These are phyloP conservation scores for Microtus oregoni DNA, from an alignment of 2,113 vertebrate genomes.

Conservation along the genomic window DNA sequence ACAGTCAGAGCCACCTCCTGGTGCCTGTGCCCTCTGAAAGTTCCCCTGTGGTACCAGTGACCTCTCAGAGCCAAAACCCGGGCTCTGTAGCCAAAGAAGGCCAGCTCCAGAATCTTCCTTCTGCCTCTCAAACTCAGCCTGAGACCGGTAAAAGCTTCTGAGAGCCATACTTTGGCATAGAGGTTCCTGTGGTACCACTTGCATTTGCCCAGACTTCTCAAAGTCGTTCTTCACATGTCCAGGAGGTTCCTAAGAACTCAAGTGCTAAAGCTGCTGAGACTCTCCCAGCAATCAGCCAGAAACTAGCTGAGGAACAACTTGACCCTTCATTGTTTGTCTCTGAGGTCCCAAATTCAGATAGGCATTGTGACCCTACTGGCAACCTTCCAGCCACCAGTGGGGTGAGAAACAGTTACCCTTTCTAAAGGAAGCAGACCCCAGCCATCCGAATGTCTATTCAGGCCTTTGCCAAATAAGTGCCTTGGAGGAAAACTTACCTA, in stretches of 20 bases:
- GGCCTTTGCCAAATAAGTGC: conserved; percentile 62
- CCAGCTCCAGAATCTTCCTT: neutral
- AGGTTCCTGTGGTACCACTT: neutral
- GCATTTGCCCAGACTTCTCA: neutral
- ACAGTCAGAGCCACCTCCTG: too few relatives aligned
- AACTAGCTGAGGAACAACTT: neutral
- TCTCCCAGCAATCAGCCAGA: neutral
- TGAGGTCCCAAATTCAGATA: neutral
- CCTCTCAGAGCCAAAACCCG: neutral
- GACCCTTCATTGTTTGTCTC: neutral
- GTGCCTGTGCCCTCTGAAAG: too few relatives aligned
- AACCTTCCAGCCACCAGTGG: accelerated
- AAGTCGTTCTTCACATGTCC: neutral
- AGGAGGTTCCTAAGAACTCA: neutral
- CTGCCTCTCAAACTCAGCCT: neutral
- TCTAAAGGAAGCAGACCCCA: neutral
- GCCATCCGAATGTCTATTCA: neutral
- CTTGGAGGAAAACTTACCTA: conserved; percentile 21
- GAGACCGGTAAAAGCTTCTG: neutral
- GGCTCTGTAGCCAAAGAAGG: neutral
- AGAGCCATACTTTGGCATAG: neutral
- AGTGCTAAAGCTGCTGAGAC: neutral
- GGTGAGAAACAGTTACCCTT: neutral
- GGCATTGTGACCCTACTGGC: neutral
- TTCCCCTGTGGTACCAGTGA: too few relatives aligned